Base-by-base conservation (phyloP, 2,113 vertebrate species). In the Catharus minimus region DNA sequence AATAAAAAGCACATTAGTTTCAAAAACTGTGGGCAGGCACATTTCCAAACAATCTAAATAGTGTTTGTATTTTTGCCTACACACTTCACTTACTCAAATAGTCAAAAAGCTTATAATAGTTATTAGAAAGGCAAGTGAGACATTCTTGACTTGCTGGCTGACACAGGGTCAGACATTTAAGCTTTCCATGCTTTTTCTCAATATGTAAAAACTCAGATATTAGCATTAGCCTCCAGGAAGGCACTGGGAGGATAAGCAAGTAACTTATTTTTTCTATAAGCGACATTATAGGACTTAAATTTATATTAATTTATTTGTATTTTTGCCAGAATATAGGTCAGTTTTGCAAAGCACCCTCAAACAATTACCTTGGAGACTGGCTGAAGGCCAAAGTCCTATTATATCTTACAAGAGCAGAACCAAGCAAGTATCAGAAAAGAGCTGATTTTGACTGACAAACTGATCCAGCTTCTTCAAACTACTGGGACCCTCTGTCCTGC, bases 31-130 rank as follows among this genome's bases (percentile, higher is more conserved):
- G 56, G 62, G 32, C 56, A 76, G 49, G 41, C 64, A 58, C 17
- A 56, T 80, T 85, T 89, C 73, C 58, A 82, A 94, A 47, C 60
- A 73, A 82, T 36, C n/a, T 65, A 91, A 89, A 64, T 33, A 92
- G 27, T 65, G 75, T 78, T 75, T 44, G 27, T 78, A 56, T 62
- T 88, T 88, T 91, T 1, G 6, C 23, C 73, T 60, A 32, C 32
- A 49, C 18, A 32, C 22, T 66, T 80, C 24, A 64, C 50, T 72
- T 85, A 49, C 27, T 43, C 62, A 66, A 41, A 64, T 27, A 86
- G 71, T 82, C 43, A 55, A 46, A 77, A 92, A 89, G 18, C 24
- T 86, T 55, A 3, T 28, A 55, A 52, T 0, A 68, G 46, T 24
- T 69, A 44, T 65, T 65, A 86, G 61, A 78, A 83, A 87, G 44